Conservation (phyloP, 2,113 vertebrate genomes). For the Deroptyus accipitrinus region DNA sequence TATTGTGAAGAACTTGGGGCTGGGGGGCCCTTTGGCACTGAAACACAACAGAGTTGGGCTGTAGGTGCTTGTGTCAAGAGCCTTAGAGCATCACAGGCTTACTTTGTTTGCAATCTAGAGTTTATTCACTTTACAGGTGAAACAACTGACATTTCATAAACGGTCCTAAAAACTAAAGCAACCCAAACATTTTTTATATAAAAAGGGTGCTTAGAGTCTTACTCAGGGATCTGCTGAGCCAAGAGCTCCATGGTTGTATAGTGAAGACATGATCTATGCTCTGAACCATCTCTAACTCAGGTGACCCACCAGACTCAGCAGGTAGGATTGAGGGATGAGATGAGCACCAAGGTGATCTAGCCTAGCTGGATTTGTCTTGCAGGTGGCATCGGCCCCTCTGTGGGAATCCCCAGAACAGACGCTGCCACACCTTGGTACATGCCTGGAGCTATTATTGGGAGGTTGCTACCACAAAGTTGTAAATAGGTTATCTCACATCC, state of each 20-base stretch:
- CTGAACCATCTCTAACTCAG: not conserved
- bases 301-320: not conserved
- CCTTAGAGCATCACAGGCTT: rapidly evolving
- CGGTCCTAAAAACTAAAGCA: not conserved
- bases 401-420: not conserved
- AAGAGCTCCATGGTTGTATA: not conserved
- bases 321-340: not conserved
- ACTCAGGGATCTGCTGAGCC: not conserved
- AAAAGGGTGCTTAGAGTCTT: not conserved
- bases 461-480: not conserved
- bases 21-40: not conserved
- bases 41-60: not conserved
- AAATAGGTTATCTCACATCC: not conserved
- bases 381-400: not conserved
- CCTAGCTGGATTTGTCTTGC: not conserved
- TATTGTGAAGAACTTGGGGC: not conserved
- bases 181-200: not conserved
- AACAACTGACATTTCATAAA: not conserved
- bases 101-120: not conserved
- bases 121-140: not conserved
- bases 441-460: not conserved
- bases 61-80: not conserved
- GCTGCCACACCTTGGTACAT: not conserved
- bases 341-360: not conserved
- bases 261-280: not conserved